Evolutionary conservation across 2,797 vertebrate genomes (phyloP), one percentile per base, ranked within the genome.

Genomic region (Lacerta bilineata): DNA sequence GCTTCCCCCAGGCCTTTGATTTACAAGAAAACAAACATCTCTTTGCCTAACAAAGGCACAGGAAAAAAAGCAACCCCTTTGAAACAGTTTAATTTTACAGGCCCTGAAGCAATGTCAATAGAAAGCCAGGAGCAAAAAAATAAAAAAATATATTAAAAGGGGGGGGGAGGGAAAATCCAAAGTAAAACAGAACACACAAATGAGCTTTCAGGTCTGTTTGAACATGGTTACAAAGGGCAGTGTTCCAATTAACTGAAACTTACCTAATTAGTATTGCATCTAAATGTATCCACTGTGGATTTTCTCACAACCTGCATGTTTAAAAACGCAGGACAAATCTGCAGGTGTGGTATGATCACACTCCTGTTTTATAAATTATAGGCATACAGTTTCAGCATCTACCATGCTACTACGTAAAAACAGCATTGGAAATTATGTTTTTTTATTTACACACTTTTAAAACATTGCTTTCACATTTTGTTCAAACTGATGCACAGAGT

Each of bases 51-150:
- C 74, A 55, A 93, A 91, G 41, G 36, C 61, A 76, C 71, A 76
- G 17, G 13, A 13, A 87, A 87, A 78, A 50, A 88, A 33, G 33
- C 36, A 66, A 68, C 66, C 85, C 1, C 0, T 8, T 80, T 87
- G 86, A 86, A 91, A 88, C 27, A 88, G 89, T 89, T 89, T 89
- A 89, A 89, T 89, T 89, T 89, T 89, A 76, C 88, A 81, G 61
- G 84, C 84, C 25, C 59, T 36, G 61, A 88, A 82, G 87, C 39
- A 55, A 78, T 84, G 83, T 88, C 89, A 90, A 81, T 68, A 77
- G 9, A 76, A 2, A 86, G 55, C 80, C 55, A 86, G 46, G 88
- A 92, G 1, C 3, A 89, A 74, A 90, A 87, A 78, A 46, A 13
- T 33, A 33, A 7, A 41, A 50, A 50, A 50, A 50, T 13, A 50